Evolutionary conservation across 2,888 invertebrate species (phyloP).

Genomic region (Yponomeuta plumbellus): DNA sequence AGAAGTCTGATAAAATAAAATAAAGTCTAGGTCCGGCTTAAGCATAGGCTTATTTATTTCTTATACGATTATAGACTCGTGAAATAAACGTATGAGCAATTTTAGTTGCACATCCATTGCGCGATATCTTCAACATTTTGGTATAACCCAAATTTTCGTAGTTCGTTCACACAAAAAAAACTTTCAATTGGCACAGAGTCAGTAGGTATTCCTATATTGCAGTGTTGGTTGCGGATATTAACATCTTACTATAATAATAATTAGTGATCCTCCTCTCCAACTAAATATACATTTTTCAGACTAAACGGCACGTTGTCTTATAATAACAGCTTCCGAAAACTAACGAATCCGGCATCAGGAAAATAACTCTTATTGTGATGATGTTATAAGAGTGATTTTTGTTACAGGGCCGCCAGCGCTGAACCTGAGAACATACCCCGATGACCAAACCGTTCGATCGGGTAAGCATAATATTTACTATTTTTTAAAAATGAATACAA

Average conservation of each 20-base stretch:
- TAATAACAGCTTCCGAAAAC: background rate
- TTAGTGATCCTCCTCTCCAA: too few species aligned
- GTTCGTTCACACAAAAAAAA: too few species aligned
- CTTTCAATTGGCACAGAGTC: background rate
- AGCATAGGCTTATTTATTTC: too few species aligned
- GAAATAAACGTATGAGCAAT: too few species aligned
- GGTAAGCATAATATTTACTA: slow-evolving; percentile 80
- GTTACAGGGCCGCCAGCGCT: slow-evolving; percentile 66
- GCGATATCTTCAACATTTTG: too few species aligned
- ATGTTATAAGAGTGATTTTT: background rate
- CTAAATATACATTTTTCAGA: background rate
- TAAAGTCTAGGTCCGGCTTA: too few species aligned
- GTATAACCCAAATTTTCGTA: background rate
- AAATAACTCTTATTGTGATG: too few species aligned
- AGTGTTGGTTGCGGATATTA: background rate
- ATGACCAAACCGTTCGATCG: slow-evolving; percentile 86
- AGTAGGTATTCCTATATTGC: background rate
- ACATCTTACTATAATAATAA: background rate
- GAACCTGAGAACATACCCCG: slow-evolving; percentile 85
- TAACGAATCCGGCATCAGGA: background rate
- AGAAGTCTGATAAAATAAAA: too few species aligned
- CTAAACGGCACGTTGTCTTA: background rate
- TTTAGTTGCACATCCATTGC: too few species aligned
- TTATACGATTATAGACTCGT: too few species aligned
- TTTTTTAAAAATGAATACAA: too few species aligned